These are phyloP conservation scores for Thomomys bottae DNA, from an alignment of 2,113 vertebrate genomes.

Conservation along the genomic window DNA sequence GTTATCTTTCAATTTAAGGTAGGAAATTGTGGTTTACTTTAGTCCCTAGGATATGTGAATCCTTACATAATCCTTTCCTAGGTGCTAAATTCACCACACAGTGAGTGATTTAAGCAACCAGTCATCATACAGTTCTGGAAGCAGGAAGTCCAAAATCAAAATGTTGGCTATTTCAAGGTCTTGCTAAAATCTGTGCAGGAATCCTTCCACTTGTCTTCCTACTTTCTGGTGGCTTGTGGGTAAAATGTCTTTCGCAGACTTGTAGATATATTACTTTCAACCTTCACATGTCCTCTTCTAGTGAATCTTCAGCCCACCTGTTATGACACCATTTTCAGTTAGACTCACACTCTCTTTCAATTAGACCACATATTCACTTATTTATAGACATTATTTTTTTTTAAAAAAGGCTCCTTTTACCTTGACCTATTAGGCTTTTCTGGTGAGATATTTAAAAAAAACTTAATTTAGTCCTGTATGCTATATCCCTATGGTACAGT, in stretches of 20 bases:
- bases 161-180: not conserved
- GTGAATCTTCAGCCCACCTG: not conserved
- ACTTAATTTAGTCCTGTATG: not conserved
- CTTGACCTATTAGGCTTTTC: not conserved
- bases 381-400: not conserved
- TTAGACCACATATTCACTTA: not conserved
- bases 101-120: not conserved
- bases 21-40: not conserved
- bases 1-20: not conserved
- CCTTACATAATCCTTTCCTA: not conserved
- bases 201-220: not conserved
- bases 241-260: not conserved
- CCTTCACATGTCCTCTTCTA: not conserved
- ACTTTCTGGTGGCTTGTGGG: not conserved
- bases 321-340: not conserved
- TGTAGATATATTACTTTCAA: not conserved
- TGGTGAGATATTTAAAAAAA: not conserved
- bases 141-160: not conserved
- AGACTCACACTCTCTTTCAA: not conserved
- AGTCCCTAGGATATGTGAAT: not conserved
- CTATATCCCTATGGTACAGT: not conserved
- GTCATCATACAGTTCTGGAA: not conserved
- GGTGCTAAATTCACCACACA: not conserved
- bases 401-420: not conserved
- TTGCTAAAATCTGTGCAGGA: not conserved